Percentiles rank a stretch among this genome's conserved stretches.
phyloP scores from a whole-genome alignment of 2,797 vertebrate species.

The Leptatherina wallacei region DNA sequence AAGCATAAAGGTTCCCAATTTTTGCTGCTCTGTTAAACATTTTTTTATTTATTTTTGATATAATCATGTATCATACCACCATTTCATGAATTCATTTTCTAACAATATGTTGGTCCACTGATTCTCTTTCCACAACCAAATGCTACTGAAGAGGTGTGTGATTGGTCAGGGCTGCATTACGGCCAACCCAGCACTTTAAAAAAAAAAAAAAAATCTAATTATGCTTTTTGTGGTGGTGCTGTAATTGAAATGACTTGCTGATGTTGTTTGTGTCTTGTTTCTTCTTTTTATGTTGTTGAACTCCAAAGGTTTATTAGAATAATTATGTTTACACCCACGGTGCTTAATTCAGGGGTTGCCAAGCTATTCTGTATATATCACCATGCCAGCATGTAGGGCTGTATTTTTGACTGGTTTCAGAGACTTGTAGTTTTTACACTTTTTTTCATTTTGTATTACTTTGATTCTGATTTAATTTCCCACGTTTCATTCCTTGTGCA shows the following conservation, averaged over 20 bases:
- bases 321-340: conserved; percentile 51
- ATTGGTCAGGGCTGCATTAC: conserved; percentile 38
- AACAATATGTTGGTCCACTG: conserved; percentile 30
- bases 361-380: conserved; percentile 38
- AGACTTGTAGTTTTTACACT: conserved; percentile 23
- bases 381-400: conserved; percentile 41
- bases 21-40: conserved; percentile 58
- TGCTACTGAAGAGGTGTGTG: conserved; percentile 57
- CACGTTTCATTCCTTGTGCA: conserved; percentile 71
- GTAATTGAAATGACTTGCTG: conserved; percentile 38
- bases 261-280: conserved; percentile 14
- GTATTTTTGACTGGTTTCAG: conserved; percentile 34
- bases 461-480: conserved; percentile 42
- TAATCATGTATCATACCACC: conserved; percentile 43
- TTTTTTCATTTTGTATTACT: conserved; percentile 18
- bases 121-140: conserved; percentile 50
- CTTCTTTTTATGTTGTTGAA: conserved; percentile 18
- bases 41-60: conserved; percentile 81
- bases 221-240: conserved; percentile 62
- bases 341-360: conserved; percentile 46
- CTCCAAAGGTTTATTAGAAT: conserved; percentile 37
- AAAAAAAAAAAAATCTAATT: conserved; percentile 30
- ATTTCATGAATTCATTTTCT: conserved; percentile 49
- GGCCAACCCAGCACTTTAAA: conserved; percentile 71
- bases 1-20: conserved; percentile 45